phyloP scores from a whole-genome alignment of 2,888 invertebrate genomes.

The Ephialtes manifestator region DNA sequence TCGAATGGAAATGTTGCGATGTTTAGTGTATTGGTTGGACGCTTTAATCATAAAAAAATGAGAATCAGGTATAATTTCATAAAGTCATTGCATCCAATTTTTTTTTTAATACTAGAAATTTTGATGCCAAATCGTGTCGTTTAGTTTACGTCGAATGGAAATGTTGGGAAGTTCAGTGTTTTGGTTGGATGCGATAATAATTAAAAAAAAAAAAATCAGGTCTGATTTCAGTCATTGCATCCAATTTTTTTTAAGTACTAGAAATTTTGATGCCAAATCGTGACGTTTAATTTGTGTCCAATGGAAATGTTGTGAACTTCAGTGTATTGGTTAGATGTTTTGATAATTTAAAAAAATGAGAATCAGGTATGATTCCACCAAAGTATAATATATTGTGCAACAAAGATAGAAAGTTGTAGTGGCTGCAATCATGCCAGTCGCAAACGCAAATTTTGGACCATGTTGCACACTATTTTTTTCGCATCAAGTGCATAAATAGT shows the following conservation, averaged over 20 bases:
- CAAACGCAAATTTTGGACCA: too few species aligned
- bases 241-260: conserved; percentile 14
- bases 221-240: conserved; percentile 32
- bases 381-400: too few species aligned
- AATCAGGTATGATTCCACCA: not conserved
- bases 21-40: not conserved
- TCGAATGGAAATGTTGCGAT: conserved; percentile 16
- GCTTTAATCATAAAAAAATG: not conserved
- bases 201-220: too few species aligned
- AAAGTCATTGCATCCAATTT: conserved; percentile 41
- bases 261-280: conserved; percentile 44
- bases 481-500: too few species aligned
- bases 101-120: conserved; percentile 37
- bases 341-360: not conserved
- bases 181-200: not conserved
- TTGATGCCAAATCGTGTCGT: conserved; percentile 36
- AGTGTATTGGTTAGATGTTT: not conserved
- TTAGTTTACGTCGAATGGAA: conserved; percentile 14
- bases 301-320: conserved; percentile 13
- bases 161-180: not conserved
- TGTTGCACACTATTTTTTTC: too few species aligned
- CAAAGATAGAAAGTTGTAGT: too few species aligned
- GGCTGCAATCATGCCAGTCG: too few species aligned
- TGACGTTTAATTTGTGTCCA: conserved; percentile 29
- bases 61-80: not conserved